Percentiles rank a stretch among this genome's conserved stretches.
Evolutionary conservation across 2,113 vertebrate species (phyloP).

Genomic region (Menidia beryllina): DNA sequence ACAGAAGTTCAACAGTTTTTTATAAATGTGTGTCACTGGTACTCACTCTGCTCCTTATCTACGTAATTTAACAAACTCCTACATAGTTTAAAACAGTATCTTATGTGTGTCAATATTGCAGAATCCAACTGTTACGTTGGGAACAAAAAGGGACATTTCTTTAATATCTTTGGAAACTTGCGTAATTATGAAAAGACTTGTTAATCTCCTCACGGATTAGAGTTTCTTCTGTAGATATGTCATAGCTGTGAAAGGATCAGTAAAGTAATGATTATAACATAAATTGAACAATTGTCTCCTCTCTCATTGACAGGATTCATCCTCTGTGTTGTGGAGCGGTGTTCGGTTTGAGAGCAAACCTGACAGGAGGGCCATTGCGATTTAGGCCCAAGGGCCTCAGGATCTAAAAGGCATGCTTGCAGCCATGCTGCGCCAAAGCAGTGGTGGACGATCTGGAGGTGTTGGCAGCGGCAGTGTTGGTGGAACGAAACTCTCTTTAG

Average conservation of each 20-base stretch:
- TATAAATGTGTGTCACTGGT: neutral
- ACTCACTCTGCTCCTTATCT: too few species aligned
- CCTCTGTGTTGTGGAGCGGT: conserved; percentile 22
- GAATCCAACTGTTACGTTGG: too few species aligned
- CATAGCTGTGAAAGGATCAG: neutral
- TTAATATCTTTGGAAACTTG: neutral
- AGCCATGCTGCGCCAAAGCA: conserved; percentile 76
- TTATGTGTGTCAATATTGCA: too few species aligned
- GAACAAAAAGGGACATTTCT: neutral
- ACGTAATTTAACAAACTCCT: too few species aligned
- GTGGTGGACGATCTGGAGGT: conserved; percentile 52
- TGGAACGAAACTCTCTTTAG: conserved; percentile 88
- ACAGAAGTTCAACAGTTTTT: neutral
- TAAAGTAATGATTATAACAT: neutral
- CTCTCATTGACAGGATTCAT: conserved; percentile 37
- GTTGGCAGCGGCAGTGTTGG: conserved; percentile 55
- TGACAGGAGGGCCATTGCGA: conserved; percentile 16
- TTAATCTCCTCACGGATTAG: neutral
- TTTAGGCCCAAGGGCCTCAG: conserved; percentile 51
- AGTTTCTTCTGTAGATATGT: neutral
- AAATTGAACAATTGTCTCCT: conserved; percentile 2
- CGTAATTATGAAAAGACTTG: neutral
- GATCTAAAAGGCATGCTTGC: conserved; percentile 69
- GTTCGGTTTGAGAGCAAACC: conserved; percentile 43
- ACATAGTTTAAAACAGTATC: too few species aligned